A percentile compares a stretch with the other conserved stretches of the same genome.
phyloP scores from a whole-genome alignment of 2,888 invertebrate genomes.

The Drosophila demipolita region DNA sequence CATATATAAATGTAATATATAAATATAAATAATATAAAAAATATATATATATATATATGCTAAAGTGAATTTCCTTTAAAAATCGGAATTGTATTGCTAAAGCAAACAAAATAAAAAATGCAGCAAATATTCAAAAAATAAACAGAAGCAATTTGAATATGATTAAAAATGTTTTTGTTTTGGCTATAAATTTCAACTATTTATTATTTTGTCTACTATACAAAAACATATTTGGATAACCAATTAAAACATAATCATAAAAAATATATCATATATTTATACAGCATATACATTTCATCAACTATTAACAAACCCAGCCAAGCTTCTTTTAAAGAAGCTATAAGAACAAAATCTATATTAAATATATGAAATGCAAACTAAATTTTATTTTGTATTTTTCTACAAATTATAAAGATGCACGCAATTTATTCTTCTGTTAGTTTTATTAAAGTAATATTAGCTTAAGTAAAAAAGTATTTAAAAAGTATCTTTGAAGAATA shows the following conservation, averaged over 20 bases:
- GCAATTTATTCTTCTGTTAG: background rate
- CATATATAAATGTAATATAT: too few species aligned
- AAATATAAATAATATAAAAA: too few species aligned
- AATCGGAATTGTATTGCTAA: background rate
- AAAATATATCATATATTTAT: background rate
- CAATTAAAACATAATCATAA: background rate
- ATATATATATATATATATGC: background rate
- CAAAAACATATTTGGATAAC: background rate
- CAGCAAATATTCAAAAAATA: background rate
- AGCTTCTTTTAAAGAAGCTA: background rate
- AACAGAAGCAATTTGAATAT: background rate
- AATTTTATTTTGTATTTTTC: background rate
- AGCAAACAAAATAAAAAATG: background rate
- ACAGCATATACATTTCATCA: background rate
- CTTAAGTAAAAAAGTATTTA: background rate
- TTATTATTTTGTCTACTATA: background rate
- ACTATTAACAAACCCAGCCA: background rate
- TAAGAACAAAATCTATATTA: background rate
- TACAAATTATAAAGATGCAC: background rate
- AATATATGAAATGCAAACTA: background rate
- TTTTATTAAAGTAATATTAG: background rate
- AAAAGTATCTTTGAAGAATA: background rate
- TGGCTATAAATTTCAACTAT: background rate
- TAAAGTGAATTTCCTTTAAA: background rate
- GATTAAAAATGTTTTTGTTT: background rate